Conservation (phyloP, 2,113 vertebrate genomes). For the Paradoxurus hermaphroditus region DNA sequence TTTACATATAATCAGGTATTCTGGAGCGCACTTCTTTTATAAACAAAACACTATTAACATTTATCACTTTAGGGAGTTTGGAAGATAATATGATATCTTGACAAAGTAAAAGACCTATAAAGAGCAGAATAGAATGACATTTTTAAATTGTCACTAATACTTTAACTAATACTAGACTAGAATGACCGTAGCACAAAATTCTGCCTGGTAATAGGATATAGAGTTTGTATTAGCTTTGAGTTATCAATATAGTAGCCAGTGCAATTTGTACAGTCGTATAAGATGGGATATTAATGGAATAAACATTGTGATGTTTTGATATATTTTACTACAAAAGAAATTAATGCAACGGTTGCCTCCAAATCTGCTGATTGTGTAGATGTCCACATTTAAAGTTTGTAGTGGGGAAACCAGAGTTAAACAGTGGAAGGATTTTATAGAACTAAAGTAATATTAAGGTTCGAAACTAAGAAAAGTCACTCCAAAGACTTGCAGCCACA, state of each 20-base stretch:
- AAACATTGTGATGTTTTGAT: background rate
- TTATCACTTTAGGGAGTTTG: background rate
- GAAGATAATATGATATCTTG: background rate
- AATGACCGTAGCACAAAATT: background rate
- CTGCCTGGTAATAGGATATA: background rate
- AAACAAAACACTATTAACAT: background rate
- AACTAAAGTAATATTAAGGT: conserved; percentile 32
- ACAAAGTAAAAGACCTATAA: background rate
- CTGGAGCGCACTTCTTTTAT: background rate
- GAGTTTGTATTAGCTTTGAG: background rate
- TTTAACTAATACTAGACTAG: background rate
- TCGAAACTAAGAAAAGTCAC: conserved; percentile 56
- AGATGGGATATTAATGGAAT: background rate
- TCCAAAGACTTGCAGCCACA: conserved; percentile 39
- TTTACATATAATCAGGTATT: background rate
- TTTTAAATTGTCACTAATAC: background rate
- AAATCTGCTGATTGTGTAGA: background rate
- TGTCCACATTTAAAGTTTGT: background rate
- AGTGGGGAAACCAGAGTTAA: background rate
- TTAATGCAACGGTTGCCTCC: background rate
- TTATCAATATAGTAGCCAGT: background rate
- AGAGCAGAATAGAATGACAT: background rate
- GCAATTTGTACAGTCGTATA: background rate
- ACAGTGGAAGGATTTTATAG: background rate
- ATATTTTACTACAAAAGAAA: background rate